phyloP scores from a whole-genome alignment of 2,888 invertebrate species.

The Diarsia dahlii region DNA sequence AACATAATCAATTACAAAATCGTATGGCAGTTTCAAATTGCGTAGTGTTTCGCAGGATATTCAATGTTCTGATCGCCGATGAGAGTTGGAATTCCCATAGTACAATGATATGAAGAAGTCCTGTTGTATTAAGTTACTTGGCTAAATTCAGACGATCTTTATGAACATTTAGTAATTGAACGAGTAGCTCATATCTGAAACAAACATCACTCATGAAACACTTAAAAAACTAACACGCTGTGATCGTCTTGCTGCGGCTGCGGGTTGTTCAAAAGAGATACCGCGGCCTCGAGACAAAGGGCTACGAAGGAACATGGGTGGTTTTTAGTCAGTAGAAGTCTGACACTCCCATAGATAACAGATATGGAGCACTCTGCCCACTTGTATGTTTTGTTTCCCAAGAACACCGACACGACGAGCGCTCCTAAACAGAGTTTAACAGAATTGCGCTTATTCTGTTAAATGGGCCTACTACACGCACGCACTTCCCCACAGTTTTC shows the following conservation, averaged over 20 bases:
- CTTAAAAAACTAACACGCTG: background rate
- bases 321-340: too few relatives aligned
- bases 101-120: background rate
- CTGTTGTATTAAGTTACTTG: background rate
- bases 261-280: too few relatives aligned
- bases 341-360: too few relatives aligned
- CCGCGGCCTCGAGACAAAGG: accelerated
- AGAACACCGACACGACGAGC: too few relatives aligned
- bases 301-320: too few relatives aligned
- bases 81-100: background rate
- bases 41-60: background rate
- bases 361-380: too few relatives aligned
- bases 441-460: too few relatives aligned
- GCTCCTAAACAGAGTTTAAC: too few relatives aligned
- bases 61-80: background rate
- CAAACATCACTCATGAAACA: background rate
- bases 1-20: background rate
- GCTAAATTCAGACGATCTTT: background rate
- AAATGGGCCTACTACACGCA: too few relatives aligned
- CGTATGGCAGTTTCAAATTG: background rate
- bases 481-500: too few relatives aligned
- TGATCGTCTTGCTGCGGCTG: background rate
- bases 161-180: background rate
- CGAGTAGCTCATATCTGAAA: slow-evolving; percentile 5
- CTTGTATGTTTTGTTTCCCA: too few relatives aligned